Conservation (phyloP, 1,140 invertebrate genomes). For the Leptoteleia sp. region DNA sequence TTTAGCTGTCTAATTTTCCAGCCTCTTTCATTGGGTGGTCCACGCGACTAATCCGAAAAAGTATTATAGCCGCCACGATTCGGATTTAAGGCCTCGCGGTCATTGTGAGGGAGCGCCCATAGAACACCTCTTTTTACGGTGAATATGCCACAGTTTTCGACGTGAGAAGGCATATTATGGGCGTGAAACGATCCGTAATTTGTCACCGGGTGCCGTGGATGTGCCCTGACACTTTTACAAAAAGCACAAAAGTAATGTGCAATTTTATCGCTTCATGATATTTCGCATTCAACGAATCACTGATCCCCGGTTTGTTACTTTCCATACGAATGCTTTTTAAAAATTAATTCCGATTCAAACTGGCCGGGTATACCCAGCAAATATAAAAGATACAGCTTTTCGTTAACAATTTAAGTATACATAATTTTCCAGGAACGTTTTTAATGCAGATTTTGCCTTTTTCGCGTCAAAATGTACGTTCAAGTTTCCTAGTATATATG, state of each 20-base stretch:
- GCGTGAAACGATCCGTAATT: conserved; percentile 77
- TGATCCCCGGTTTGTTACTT: conserved; percentile 3
- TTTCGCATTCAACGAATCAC: conserved; percentile 12
- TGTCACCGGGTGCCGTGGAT: conserved; percentile 66
- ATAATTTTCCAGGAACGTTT: no score
- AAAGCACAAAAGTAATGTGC: conserved; percentile 46
- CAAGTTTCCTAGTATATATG: no score
- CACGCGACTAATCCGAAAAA: conserved; percentile 71
- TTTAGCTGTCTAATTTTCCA: conserved; percentile 50
- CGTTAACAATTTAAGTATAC: no score
- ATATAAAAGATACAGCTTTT: no score
- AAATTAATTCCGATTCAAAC: no score
- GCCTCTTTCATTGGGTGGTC: conserved; percentile 72
- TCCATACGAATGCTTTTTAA: conserved; percentile 5
- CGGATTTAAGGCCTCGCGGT: conserved; percentile 68
- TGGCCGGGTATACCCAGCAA: no score
- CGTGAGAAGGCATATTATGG: conserved; percentile 74
- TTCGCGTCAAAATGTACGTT: no score
- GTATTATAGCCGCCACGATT: conserved; percentile 73
- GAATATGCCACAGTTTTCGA: conserved; percentile 69
- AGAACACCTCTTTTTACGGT: conserved; percentile 69
- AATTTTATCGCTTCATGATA: conserved; percentile 48
- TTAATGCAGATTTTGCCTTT: no score
- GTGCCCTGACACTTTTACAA: conserved; percentile 47
- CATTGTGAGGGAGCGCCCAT: conserved; percentile 66